A percentile compares a stretch with the other conserved stretches of the same genome.
phyloP scores from a whole-genome alignment of 2,113 vertebrate species.

The Hydrolagus affinis region DNA sequence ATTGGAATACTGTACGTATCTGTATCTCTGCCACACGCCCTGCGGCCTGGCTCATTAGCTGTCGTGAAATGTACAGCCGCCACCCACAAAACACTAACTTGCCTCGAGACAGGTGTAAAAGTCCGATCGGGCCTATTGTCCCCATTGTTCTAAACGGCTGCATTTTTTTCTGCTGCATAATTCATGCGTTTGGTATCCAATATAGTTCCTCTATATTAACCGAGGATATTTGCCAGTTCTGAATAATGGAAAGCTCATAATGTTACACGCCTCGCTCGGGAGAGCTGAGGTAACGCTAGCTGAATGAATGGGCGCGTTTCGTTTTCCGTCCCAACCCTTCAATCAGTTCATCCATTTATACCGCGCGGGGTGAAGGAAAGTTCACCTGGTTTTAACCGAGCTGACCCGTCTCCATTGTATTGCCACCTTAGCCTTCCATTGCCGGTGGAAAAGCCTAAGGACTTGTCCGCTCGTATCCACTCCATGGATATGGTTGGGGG shows the following conservation, averaged over 20 bases:
- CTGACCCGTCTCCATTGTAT: neutral
- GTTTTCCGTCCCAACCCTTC: conserved; percentile 9
- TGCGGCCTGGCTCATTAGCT: neutral
- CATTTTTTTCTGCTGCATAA: conserved; percentile 28
- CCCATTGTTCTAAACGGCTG: conserved; percentile 8
- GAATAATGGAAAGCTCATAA: conserved; percentile 30
- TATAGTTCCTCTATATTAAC: conserved; percentile 26
- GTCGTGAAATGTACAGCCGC: neutral
- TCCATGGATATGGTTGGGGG: no score
- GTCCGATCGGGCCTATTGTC: conserved; percentile 15
- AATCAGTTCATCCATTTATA: conserved; percentile 23
- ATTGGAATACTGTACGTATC: neutral
- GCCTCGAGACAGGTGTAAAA: neutral
- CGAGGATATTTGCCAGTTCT: conserved; percentile 27
- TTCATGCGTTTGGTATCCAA: conserved; percentile 27
- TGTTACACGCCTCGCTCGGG: conserved; percentile 18
- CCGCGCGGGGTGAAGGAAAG: conserved; percentile 21
- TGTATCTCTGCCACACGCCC: neutral
- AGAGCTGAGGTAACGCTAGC: conserved; percentile 24
- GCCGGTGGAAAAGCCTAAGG: no score
- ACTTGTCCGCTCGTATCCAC: no score
- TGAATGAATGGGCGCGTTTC: conserved; percentile 19
- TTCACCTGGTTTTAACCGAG: conserved; percentile 3
- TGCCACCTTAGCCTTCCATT: no score
- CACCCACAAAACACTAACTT: neutral